These are phyloP conservation scores for Coelopa pilipes DNA, from an alignment of 2,888 invertebrate genomes.

Conservation along the genomic window DNA sequence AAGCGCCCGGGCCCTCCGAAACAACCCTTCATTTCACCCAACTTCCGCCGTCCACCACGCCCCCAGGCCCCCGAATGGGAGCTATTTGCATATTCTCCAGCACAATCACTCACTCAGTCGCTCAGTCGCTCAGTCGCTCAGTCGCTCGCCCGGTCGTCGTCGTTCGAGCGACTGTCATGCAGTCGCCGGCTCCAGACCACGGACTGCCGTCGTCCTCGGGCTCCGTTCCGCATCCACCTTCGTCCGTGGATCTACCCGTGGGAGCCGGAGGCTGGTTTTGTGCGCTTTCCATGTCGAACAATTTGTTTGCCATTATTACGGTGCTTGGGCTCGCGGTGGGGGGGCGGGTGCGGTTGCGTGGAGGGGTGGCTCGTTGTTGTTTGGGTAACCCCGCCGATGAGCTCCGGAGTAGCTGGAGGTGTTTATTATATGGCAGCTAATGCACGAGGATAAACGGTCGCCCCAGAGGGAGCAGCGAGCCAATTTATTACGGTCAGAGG, in stretches of 20 bases:
- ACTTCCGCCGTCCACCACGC: too few species aligned
- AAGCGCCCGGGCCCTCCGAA: constrained; percentile 9
- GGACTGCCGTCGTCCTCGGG: constrained; percentile 42
- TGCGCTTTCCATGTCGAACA: constrained; percentile 45
- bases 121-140: too few species aligned
- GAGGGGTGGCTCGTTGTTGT: background rate
- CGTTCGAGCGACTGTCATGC: too few species aligned
- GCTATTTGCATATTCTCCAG: constrained; percentile 28
- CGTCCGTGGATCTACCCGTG: constrained; percentile 26
- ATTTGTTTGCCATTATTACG: constrained; percentile 61
- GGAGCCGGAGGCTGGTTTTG: constrained; percentile 38
- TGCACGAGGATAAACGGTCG: constrained; percentile 46
- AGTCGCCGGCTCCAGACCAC: constrained; percentile 6
- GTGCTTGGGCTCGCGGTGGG: constrained; percentile 53
- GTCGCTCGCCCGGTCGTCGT: too few species aligned
- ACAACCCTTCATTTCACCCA: constrained; percentile 24
- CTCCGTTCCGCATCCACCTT: too few species aligned
- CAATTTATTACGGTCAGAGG: constrained; percentile 65
- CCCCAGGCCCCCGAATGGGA: background rate
- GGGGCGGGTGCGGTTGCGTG: background rate
- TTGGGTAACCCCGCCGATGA: background rate
- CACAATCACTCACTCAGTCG: constrained; percentile 14
- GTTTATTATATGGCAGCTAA: constrained; percentile 35
- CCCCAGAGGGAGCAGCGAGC: background rate
- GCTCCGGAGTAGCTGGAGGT: constrained; percentile 29